phyloP scores from a whole-genome alignment of 2,113 vertebrate species.

The Podarcis muralis region DNA sequence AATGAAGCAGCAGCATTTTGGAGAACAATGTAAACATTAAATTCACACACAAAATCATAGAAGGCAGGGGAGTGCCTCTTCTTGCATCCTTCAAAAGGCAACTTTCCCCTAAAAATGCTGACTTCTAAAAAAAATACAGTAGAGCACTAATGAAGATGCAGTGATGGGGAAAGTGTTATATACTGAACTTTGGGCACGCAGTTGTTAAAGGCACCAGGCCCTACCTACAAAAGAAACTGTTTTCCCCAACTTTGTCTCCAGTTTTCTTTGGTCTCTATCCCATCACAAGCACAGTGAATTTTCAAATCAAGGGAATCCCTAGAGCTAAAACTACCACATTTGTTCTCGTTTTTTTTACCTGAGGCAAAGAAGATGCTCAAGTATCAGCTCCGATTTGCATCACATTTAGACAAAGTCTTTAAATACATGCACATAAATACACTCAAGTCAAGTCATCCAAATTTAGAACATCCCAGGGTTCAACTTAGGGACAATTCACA shows the following conservation, averaged over 20 bases:
- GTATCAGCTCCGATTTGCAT: constrained; percentile 19
- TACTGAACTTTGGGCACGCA: background rate
- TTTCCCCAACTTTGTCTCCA: background rate
- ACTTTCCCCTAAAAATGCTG: background rate
- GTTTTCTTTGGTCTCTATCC: background rate
- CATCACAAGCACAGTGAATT: background rate
- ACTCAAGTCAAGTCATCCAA: background rate
- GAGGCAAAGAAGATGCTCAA: background rate
- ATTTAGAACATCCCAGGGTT: background rate
- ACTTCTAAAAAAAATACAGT: too few species aligned
- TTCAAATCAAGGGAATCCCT: background rate
- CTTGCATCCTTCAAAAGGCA: background rate
- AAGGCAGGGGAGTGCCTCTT: background rate
- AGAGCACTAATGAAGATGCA: background rate
- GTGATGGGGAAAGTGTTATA: background rate
- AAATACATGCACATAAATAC: background rate
- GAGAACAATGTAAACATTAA: background rate
- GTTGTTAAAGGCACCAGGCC: background rate
- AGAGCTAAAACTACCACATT: background rate
- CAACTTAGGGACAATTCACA: background rate
- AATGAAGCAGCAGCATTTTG: background rate
- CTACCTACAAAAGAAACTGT: background rate
- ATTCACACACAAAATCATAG: background rate
- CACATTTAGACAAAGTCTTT: background rate
- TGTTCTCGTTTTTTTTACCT: background rate